Percentiles rank a stretch among this genome's conserved stretches.
phyloP scores from a whole-genome alignment of 2,797 vertebrate genomes.

The Argyrosomus regius region DNA sequence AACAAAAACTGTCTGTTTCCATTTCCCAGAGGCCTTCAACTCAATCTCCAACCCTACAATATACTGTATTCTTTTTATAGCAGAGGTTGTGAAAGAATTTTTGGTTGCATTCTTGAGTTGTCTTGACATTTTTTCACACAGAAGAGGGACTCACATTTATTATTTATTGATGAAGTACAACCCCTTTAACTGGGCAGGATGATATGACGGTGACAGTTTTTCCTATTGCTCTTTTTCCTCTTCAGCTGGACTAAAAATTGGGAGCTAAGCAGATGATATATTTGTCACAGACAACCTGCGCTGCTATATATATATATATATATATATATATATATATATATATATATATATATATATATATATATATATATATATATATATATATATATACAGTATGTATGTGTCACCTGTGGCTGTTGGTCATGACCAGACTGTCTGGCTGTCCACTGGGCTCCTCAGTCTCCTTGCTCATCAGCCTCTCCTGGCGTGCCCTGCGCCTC shows the following conservation, averaged over 20 bases:
- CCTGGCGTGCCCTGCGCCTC: slow-evolving; percentile 94
- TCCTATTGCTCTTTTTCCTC: background rate
- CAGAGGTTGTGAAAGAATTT: slow-evolving; percentile 8
- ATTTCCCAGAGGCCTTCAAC: slow-evolving; percentile 2
- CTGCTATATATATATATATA: background rate
- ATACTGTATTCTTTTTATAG: background rate
- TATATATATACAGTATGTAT: background rate
- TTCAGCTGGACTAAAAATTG: background rate
- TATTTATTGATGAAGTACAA: slow-evolving; percentile 21
- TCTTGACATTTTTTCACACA: slow-evolving; percentile 2
- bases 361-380: background rate
- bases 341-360: too few species aligned
- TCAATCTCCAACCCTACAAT: background rate
- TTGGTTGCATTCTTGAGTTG: slow-evolving; percentile 3
- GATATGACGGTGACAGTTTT: background rate
- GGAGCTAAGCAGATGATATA: background rate
- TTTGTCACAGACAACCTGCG: background rate
- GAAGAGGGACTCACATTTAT: background rate
- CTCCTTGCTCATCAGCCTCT: slow-evolving; percentile 89
- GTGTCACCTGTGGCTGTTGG: slow-evolving; percentile 93
- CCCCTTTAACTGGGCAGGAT: background rate
- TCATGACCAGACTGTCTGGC: slow-evolving; percentile 85
- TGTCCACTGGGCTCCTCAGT: slow-evolving; percentile 87
- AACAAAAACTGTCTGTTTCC: background rate
- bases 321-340: too few species aligned